Evolutionary conservation across 2,113 vertebrate genomes (phyloP).

Genomic region (Typhlomys cinereus): DNA sequence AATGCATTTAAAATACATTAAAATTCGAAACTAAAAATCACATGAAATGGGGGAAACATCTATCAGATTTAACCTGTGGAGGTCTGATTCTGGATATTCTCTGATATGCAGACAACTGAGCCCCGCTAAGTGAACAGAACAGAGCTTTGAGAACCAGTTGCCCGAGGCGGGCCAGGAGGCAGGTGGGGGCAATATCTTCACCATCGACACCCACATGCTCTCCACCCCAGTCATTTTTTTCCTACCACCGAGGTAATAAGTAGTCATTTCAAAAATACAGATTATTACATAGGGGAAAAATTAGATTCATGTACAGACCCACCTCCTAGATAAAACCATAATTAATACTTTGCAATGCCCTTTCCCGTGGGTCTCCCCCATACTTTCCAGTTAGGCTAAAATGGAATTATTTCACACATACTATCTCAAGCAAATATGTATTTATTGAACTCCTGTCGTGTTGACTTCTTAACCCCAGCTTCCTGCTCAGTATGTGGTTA

Average conservation of each 20-base stretch:
- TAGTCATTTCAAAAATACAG: slow-evolving; percentile 48
- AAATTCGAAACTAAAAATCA: background rate
- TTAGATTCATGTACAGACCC: background rate
- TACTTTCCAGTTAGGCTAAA: slow-evolving; percentile 28
- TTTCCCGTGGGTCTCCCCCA: slow-evolving; percentile 33
- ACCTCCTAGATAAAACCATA: slow-evolving; percentile 30
- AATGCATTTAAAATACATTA: background rate
- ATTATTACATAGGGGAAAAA: slow-evolving; percentile 24
- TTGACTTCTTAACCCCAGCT: background rate
- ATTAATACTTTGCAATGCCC: slow-evolving; percentile 11
- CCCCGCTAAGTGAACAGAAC: background rate
- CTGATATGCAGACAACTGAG: background rate
- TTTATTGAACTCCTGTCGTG: background rate
- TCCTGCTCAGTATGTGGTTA: background rate
- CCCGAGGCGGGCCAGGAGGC: background rate
- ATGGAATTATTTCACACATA: background rate
- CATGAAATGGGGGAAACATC: background rate
- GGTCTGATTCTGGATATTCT: background rate
- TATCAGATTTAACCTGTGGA: background rate
- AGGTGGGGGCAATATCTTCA: background rate
- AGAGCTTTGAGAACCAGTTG: background rate
- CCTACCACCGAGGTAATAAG: background rate
- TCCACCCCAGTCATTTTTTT: background rate
- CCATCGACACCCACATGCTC: background rate
- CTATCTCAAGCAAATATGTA: slow-evolving; percentile 4